phyloP scores from a whole-genome alignment of 2,888 invertebrate species.

The Bombylius discolor region DNA sequence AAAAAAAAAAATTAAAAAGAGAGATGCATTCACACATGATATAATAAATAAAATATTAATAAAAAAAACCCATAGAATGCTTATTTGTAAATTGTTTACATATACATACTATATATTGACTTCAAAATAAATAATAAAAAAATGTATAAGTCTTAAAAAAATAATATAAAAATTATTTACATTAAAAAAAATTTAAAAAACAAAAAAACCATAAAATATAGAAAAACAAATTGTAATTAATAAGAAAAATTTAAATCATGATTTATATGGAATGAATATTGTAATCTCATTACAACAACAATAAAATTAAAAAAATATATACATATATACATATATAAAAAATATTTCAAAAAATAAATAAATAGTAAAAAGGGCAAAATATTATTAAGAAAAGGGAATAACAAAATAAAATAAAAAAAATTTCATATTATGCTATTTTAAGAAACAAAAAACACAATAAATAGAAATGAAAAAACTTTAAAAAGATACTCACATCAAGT shows the following conservation, averaged over 20 bases:
- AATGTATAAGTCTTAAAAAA: neutral
- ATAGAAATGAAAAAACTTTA: slow-evolving; percentile 1
- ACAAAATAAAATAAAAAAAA: slow-evolving; percentile 2
- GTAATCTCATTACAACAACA: no score
- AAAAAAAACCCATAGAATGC: no score
- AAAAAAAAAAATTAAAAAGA: no score
- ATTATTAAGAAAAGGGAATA: neutral
- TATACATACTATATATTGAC: no score
- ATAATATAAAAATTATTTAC: neutral
- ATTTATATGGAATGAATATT: no score
- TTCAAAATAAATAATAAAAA: neutral
- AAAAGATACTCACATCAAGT: neutral
- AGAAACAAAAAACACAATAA: neutral
- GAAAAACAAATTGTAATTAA: neutral
- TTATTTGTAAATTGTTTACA: no score
- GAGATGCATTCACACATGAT: no score
- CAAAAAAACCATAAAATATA: neutral
- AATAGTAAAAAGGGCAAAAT: no score
- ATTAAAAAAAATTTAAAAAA: neutral
- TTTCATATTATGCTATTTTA: slow-evolving; percentile 8
- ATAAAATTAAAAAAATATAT: neutral
- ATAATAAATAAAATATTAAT: no score
- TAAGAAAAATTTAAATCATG: neutral
- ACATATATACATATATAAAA: slow-evolving; percentile 4
- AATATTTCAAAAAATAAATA: neutral